These are phyloP conservation scores for Neoascia interrupta DNA, from an alignment of 2,888 invertebrate species.

Conservation along the genomic window DNA sequence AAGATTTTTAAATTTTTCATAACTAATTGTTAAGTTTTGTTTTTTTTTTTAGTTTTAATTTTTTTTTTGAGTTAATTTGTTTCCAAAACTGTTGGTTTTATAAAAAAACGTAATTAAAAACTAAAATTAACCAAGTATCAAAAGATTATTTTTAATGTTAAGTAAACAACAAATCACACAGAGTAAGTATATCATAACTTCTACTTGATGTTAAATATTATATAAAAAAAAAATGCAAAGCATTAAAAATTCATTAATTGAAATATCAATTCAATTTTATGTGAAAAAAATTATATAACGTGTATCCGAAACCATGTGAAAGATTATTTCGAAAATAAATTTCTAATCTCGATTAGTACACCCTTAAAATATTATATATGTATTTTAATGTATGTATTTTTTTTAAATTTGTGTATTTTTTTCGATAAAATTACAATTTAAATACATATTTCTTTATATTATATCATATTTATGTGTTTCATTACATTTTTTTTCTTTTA, in stretches of 20 bases:
- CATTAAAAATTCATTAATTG: neutral
- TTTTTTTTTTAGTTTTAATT: conserved; percentile 16
- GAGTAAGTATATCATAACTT: conserved; percentile 51
- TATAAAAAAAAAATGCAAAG: conserved; percentile 12
- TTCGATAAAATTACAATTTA: conserved; percentile 61
- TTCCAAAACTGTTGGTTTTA: too few relatives aligned
- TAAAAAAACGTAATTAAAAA: too few relatives aligned
- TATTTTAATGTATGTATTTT: conserved; percentile 4
- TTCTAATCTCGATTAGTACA: conserved; percentile 23
- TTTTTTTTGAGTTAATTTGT: conserved; percentile 12
- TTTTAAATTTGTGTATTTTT: conserved; percentile 5
- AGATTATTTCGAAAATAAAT: conserved; percentile 38
- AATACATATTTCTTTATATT: conserved; percentile 58
- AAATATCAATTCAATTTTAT: too few relatives aligned
- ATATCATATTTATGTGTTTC: conserved; percentile 44
- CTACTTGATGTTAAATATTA: conserved; percentile 16
- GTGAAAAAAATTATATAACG: conserved; percentile 17
- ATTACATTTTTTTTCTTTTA: conserved; percentile 30
- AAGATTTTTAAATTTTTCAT: conserved; percentile 61
- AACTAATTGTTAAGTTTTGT: conserved; percentile 47
- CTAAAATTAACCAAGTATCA: conserved; percentile 59
- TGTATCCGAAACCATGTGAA: conserved; percentile 59
- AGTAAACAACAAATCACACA: conserved; percentile 62
- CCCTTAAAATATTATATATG: too few relatives aligned
- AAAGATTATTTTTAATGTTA: conserved; percentile 53